Evolutionary conservation across 1,140 invertebrate genomes (phyloP).

Genomic region (Cylas formicarius): DNA sequence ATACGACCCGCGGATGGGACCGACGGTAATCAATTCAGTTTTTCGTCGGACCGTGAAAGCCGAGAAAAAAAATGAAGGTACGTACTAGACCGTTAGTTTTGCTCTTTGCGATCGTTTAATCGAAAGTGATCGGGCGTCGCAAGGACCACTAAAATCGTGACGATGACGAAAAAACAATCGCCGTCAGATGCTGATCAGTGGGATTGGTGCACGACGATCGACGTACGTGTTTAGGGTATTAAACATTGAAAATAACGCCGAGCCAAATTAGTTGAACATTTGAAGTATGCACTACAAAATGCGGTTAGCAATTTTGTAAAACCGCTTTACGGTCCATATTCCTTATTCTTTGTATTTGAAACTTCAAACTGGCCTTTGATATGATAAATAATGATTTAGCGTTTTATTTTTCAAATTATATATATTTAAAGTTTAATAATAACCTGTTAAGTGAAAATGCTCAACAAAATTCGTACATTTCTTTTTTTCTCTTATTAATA

Average conservation of each 20-base stretch:
- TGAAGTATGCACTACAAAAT: conserved; percentile 3
- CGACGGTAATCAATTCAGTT: conserved; percentile 26
- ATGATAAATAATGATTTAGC: conserved; percentile 5
- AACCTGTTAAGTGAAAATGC: no score
- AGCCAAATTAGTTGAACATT: no score
- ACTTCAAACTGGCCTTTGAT: background rate
- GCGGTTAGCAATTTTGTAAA: background rate
- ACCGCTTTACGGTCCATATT: no score
- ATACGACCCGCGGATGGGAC: conserved; percentile 18
- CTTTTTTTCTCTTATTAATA: no score
- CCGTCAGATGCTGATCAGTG: conserved; percentile 25
- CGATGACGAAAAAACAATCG: conserved; percentile 24
- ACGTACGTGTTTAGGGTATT: conserved; percentile 22
- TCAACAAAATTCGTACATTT: no score
- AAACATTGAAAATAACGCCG: no score
- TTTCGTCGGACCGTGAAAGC: background rate
- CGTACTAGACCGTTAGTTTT: conserved; percentile 20
- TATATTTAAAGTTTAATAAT: no score
- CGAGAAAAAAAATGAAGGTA: conserved; percentile 32
- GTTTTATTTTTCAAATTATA: conserved; percentile 2
- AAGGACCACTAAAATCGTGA: conserved; percentile 15
- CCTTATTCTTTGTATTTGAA: conserved; percentile 1
- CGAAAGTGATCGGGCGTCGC: conserved; percentile 15
- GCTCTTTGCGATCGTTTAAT: conserved; percentile 7
- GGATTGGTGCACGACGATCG: conserved; percentile 24